Evolutionary conservation across 2,888 invertebrate genomes (phyloP).

Genomic region (Lacanobia oleracea): DNA sequence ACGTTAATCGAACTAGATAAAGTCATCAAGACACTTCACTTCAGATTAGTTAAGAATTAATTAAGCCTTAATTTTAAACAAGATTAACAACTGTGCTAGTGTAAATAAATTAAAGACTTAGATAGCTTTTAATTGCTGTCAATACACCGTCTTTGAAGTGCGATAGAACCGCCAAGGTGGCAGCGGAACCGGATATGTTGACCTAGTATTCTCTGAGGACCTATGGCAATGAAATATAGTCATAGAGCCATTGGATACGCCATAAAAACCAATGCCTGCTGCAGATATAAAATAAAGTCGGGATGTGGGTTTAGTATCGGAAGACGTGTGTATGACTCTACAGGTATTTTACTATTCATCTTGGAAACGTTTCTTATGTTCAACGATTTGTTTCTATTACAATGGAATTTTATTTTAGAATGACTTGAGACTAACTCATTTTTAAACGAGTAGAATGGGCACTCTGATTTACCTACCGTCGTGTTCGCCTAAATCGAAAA

Average conservation of each 20-base stretch:
- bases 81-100: conserved; percentile 16
- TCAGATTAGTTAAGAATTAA: conserved; percentile 40
- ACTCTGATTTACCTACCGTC: too few species aligned
- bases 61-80: conserved; percentile 20
- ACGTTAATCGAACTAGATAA: conserved; percentile 28
- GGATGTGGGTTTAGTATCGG: conserved; percentile 9
- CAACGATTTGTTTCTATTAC: neutral
- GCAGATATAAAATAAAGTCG: conserved; percentile 18
- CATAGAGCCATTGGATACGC: conserved; percentile 9
- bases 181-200: conserved; percentile 46
- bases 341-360: neutral
- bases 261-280: conserved; percentile 21
- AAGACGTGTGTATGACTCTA: neutral
- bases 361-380: neutral
- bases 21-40: conserved; percentile 19
- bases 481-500: neutral
- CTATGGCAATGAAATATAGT: conserved; percentile 26
- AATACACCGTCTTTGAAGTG: conserved; percentile 12
- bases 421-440: neutral
- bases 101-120: conserved; percentile 26
- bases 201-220: conserved; percentile 52
- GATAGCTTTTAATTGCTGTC: conserved; percentile 34
- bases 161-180: conserved; percentile 29
- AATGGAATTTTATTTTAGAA: neutral
- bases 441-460: too few species aligned